These are phyloP conservation scores for Trematocara unimaculatum DNA, from an alignment of 2,113 vertebrate genomes.

Conservation along the genomic window DNA sequence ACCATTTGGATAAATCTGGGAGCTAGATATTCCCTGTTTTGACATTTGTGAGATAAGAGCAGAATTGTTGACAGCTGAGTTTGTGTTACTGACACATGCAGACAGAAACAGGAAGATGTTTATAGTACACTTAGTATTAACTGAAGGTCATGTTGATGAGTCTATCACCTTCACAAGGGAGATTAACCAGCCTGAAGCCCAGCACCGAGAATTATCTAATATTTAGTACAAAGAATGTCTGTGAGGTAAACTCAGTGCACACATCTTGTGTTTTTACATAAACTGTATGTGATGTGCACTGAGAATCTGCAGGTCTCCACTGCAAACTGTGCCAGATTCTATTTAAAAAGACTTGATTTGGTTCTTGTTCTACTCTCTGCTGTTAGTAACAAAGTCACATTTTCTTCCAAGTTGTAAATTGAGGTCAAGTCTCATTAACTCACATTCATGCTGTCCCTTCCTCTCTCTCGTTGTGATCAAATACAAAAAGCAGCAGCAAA, in stretches of 20 bases:
- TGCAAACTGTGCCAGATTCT: neutral
- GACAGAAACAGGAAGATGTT: constrained; percentile 26
- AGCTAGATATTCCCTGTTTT: constrained; percentile 5
- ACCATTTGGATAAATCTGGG: neutral
- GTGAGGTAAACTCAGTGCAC: neutral
- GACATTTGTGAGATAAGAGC: constrained; percentile 16
- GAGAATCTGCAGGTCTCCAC: neutral
- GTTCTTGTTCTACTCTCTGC: neutral
- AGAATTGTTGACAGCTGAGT: neutral
- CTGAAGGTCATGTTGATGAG: constrained; percentile 19
- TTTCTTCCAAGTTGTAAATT: neutral
- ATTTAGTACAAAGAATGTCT: neutral
- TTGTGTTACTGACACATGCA: neutral
- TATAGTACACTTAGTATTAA: constrained; percentile 47
- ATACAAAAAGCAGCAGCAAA: neutral
- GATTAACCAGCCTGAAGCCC: neutral
- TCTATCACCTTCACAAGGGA: neutral
- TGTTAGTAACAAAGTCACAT: neutral
- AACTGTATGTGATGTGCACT: neutral
- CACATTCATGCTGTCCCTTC: neutral
- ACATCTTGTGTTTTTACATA: neutral
- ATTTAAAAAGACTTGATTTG: neutral
- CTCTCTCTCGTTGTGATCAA: neutral
- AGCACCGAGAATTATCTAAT: neutral
- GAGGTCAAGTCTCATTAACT: neutral